Evolutionary conservation across 2,797 vertebrate species (phyloP), one percentile per base, ranked within the genome.

Genomic region (Alauda arvensis): DNA sequence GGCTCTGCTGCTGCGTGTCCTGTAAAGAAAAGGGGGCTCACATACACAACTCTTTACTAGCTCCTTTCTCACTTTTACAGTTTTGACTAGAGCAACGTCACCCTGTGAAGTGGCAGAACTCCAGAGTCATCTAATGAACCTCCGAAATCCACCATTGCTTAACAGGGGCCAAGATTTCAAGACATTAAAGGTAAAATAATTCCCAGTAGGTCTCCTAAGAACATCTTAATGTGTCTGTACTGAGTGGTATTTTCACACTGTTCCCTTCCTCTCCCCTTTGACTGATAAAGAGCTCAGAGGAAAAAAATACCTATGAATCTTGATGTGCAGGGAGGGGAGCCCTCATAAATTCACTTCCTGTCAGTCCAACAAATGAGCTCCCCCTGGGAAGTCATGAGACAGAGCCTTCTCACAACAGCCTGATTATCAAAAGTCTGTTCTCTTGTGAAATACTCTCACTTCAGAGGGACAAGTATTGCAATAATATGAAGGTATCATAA

Each of bases 291-390:
- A 88, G 63, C 52, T 60, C 77, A 48, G 69, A 86, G 28, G 21
- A 40, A 70, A 69, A 67, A 55, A 45, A 20, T 23, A 78, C 85
- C 86, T 89, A 62, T 77, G 74, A 94, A 92, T 83, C 70, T 42
- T 4, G 7, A 87, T 52, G 49, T 60, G 57, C 77, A 88, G 88
- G 68, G 67, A 94, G 75, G 88, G 68, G 67, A 94, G 75, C 31
- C 67, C 89, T 91, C 51, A 12, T 94, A 88, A 91, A 92, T 91
- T 87, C 69, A 66, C 67, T 92, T 83, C 77, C 91, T 1, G 2
- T 87, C 82, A 92, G 56, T n/a, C 42, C 78, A 88, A 93, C 91
- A 91, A 92, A 81, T 57, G 78, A 92, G 74, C 17, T 33, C 48
- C 80, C 68, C 26, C 69, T 42, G 65, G 71, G 89, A 95, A 89